Evolutionary conservation across 2,113 vertebrate genomes (phyloP).

Genomic region (Silurus asotus): DNA sequence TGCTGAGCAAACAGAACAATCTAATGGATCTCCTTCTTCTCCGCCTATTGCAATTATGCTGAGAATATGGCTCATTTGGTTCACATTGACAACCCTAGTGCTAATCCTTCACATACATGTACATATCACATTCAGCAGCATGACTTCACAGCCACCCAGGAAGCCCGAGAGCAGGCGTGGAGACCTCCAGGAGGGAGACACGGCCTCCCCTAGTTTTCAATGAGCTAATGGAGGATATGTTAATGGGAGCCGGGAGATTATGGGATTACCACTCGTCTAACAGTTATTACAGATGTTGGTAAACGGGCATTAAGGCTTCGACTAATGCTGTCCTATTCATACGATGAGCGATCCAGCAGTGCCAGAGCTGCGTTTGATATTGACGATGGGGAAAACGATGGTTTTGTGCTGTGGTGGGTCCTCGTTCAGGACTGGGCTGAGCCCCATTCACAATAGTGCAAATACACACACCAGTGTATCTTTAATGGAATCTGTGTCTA

Average conservation of each 20-base stretch:
- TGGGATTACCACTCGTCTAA: constrained; percentile 82
- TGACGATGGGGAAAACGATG: constrained; percentile 64
- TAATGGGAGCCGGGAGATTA: constrained; percentile 80
- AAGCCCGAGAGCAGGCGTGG: constrained; percentile 72
- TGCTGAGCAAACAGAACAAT: constrained; percentile 84
- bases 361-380: constrained; percentile 59
- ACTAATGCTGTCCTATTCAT: constrained; percentile 74
- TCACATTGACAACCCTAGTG: constrained; percentile 80
- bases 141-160: constrained; percentile 93
- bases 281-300: constrained; percentile 87
- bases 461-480: constrained; percentile 2
- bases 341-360: constrained; percentile 62
- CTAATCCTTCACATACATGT: constrained; percentile 87
- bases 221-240: constrained; percentile 86
- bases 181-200: constrained; percentile 74
- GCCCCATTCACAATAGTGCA: not conserved
- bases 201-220: constrained; percentile 77
- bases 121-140: constrained; percentile 81
- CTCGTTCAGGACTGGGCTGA: constrained; percentile 13
- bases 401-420: constrained; percentile 77
- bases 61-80: constrained; percentile 79
- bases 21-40: constrained; percentile 82
- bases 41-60: constrained; percentile 87
- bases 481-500: too few species aligned
- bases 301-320: constrained; percentile 72